These are phyloP conservation scores for Aelia acuminata DNA, from an alignment of 2,888 invertebrate species.

Conservation along the genomic window DNA sequence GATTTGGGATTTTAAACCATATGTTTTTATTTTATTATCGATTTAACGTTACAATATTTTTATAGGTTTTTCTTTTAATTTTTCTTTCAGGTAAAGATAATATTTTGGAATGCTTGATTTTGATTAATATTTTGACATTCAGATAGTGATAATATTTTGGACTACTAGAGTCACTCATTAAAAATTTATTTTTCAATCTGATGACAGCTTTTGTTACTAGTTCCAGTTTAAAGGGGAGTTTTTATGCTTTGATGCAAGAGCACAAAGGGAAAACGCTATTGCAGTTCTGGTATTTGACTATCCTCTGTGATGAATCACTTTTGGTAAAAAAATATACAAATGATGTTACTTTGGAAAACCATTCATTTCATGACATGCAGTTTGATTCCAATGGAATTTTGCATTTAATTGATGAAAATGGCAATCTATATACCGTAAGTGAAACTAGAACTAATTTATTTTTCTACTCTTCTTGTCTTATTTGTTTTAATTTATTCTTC, in stretches of 20 bases:
- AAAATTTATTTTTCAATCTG: not conserved
- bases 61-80: no score
- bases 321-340: not conserved
- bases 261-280: not conserved
- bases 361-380: not conserved
- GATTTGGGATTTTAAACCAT: no score
- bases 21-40: no score
- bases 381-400: conserved; percentile 7
- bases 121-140: no score
- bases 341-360: conserved; percentile 32
- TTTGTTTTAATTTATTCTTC: no score
- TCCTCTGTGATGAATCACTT: conserved; percentile 14
- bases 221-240: not conserved
- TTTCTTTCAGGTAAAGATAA: no score
- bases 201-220: not conserved
- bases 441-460: not conserved
- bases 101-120: no score
- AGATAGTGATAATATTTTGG: no score
- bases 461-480: not conserved
- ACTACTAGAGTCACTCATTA: no score
- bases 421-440: conserved; percentile 35
- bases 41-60: no score
- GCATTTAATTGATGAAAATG: conserved; percentile 29
- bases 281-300: conserved; percentile 24
- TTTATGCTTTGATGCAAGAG: conserved; percentile 41